phyloP scores from a whole-genome alignment of 2,888 invertebrate genomes.

The Deroplatys truncata region DNA sequence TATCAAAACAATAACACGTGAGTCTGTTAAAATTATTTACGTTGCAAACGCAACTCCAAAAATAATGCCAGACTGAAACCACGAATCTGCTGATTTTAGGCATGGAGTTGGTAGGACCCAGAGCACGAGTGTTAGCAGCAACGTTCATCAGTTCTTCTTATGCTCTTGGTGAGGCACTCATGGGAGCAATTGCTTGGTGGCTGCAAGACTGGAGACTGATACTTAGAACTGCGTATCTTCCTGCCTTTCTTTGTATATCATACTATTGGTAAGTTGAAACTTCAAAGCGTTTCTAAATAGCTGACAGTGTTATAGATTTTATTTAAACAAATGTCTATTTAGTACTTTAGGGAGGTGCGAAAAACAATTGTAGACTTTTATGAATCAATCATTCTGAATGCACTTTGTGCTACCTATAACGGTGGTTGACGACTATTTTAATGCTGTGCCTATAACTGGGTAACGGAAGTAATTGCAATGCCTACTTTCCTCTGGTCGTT shows the following conservation, averaged over 20 bases:
- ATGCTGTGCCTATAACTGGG: too few species aligned
- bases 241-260: conserved; percentile 19
- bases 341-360: too few species aligned
- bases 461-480: too few species aligned
- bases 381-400: too few species aligned
- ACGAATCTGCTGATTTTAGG: conserved; percentile 43
- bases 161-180: conserved; percentile 63
- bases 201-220: conserved; percentile 36
- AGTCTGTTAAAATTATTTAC: too few species aligned
- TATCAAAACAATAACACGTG: too few species aligned
- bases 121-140: conserved; percentile 66
- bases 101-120: conserved; percentile 72
- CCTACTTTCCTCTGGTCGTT: too few species aligned
- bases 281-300: neutral
- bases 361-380: too few species aligned
- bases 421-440: too few species aligned
- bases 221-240: conserved; percentile 4
- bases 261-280: conserved; percentile 18
- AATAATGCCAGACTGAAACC: neutral
- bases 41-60: too few species aligned
- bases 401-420: neutral
- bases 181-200: conserved; percentile 64
- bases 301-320: too few species aligned
- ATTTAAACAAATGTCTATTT: too few species aligned
- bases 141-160: conserved; percentile 66